Conservation (phyloP, 2,113 vertebrate genomes). For the Lepisosteus oculatus region DNA sequence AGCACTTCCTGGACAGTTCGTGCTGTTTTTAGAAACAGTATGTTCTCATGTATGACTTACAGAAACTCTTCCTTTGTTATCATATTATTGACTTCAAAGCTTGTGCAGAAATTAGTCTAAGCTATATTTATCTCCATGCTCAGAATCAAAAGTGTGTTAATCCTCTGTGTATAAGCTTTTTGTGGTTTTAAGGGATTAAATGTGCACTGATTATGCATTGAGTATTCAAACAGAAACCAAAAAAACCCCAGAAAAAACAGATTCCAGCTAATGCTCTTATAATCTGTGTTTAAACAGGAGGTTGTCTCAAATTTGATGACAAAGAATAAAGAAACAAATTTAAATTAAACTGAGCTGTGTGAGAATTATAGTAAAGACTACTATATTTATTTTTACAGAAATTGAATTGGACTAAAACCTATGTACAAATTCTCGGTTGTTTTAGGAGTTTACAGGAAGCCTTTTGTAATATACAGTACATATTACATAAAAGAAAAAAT, state of each 20-base stretch:
- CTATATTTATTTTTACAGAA: too few relatives aligned
- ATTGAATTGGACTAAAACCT: too few relatives aligned
- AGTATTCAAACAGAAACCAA: slow-evolving; percentile 7
- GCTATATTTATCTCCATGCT: slow-evolving; percentile 12
- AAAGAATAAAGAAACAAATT: too few relatives aligned
- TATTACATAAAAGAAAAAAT: too few relatives aligned
- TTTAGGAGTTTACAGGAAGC: too few relatives aligned
- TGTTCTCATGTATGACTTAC: background rate
- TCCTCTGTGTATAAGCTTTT: slow-evolving; percentile 1
- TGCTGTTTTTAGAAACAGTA: background rate
- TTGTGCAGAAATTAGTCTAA: slow-evolving; percentile 4
- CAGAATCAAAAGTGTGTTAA: slow-evolving; percentile 11
- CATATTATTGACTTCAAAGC: slow-evolving; percentile 14
- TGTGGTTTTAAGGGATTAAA: slow-evolving; percentile 13
- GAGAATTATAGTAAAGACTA: too few relatives aligned
- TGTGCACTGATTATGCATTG: slow-evolving; percentile 2
- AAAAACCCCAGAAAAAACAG: background rate
- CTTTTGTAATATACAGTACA: too few relatives aligned
- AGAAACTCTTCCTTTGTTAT: slow-evolving; percentile 1
- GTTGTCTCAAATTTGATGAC: background rate
- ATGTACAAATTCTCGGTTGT: too few relatives aligned
- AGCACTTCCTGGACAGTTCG: background rate
- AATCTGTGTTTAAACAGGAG: slow-evolving; percentile 15
- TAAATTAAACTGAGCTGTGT: too few relatives aligned
- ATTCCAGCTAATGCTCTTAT: background rate